Base-by-base conservation (phyloP, 2,888 invertebrate species). In the Linyphia triangularis region DNA sequence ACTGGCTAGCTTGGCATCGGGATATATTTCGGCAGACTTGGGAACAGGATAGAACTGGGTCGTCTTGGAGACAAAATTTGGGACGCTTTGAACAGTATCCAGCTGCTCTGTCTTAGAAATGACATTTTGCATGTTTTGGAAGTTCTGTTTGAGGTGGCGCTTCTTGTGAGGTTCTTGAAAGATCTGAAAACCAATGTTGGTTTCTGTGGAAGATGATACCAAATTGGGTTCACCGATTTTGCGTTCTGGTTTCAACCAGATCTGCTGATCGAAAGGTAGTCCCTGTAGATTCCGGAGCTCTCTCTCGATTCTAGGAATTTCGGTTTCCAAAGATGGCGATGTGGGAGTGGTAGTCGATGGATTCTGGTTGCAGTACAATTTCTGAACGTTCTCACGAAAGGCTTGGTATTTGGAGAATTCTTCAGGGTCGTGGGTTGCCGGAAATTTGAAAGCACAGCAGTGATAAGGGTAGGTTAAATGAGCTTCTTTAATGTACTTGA, bases 361-460 rank as follows among this genome's bases (percentile, higher is more conserved):
- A 22, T 72, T 88, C 26, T 82, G 82, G 26, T 63, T 81, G 40
- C 89, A 89, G 51, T 82, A 89, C 63, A 65, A 70, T 10, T 85
- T 85, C 22, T 89, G 85, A 28, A 89, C 75, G n/a, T 88, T 81
- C 70, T 90, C 88, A 13, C 82, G 73, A 22, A 88, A 85, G 93
- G 93, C 93, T 91, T 93, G 91, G 89, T 94, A 93, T 61, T 92
- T 93, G 19, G 95, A 95, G 92, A 96, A 95, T n/a, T 95, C 93
- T 22, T 93, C 93, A 0, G 96, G 96, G 93, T 96, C 95, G 92
- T 97, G 97, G 6, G 95, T 94, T 90, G 96, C 95, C 0, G 97
- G 97, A 92, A 95, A 96, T 91, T 95, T 95, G 93, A 97, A 97
- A 9, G 97, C 97, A 92, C 97, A 97, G 93, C 97, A 97, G 92